Evolutionary conservation across 2,888 invertebrate species (phyloP), one percentile per base, ranked within the genome.

Genomic region (Strigamia transsilvanica): DNA sequence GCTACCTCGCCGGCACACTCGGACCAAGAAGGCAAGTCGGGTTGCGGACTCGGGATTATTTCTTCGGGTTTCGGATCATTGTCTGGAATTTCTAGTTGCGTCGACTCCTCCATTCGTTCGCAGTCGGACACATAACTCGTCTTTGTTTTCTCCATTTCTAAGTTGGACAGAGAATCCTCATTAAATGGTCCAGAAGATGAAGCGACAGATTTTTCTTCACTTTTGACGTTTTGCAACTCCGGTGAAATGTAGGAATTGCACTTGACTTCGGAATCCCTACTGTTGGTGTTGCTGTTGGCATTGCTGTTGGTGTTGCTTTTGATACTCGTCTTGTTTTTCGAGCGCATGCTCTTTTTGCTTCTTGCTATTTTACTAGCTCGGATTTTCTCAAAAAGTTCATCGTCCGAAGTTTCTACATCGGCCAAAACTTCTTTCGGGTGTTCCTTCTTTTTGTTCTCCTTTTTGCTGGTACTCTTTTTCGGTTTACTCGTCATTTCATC

Each of bases 401-500:
- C 77, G 78, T 86, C 85, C 0, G 86, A 85, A 23, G 84, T 83
- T 38, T 85, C 84, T 80, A 84, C 80, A 73, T 84, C 84, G 13
- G 84, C 83, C 77, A 82, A 78, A 10, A 78, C 77, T 23, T 78
- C 82, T 18, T 83, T 80, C 4, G 15, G 13, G 46, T 83, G 84
- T 66, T 82, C 84, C 10, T 82, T 82, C 73, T 84, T 83, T 61
- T 84, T 84, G 6, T 38, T 81, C 79, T 82, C 82, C 38, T 82
- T 82, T 73, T 73, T 73, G 32, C 73, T 73, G 5, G 73, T 73
- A 13, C 73, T 73, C 32, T 66, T 66, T 32, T 66, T 34, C 12
- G 81, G 81, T 66, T 81, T 66, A 34, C 27, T 73, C 13, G 32
- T 32, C 18, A 61, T 18, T 51, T 79, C 82, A 15, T 32, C 41